Conservation (phyloP, 2,113 vertebrate genomes). For the Mormyrus lacerda region DNA sequence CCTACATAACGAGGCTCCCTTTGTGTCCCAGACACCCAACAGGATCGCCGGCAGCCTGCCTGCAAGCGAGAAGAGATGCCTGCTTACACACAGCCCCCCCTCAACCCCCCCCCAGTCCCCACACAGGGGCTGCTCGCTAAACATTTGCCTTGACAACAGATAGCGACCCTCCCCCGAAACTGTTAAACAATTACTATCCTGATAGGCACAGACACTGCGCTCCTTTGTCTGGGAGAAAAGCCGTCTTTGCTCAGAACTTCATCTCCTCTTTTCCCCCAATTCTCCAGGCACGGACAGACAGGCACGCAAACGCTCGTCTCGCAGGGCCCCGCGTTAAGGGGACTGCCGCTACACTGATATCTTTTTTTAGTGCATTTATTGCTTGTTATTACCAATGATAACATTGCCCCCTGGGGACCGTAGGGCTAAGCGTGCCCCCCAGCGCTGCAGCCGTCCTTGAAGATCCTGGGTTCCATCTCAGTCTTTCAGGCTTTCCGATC, state of each 20-base stretch:
- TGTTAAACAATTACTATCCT: slow-evolving; percentile 67
- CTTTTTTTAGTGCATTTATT: slow-evolving; percentile 57
- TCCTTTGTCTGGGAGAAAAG: slow-evolving; percentile 28
- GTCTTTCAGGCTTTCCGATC: slow-evolving; percentile 23
- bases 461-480: slow-evolving; percentile 39
- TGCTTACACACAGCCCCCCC: slow-evolving; percentile 63
- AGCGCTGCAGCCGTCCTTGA: slow-evolving; percentile 54
- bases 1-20: slow-evolving; percentile 84
- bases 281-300: slow-evolving; percentile 26
- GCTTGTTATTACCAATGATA: slow-evolving; percentile 67
- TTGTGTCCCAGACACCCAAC: slow-evolving; percentile 88
- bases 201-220: slow-evolving; percentile 57
- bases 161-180: slow-evolving; percentile 62
- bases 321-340: slow-evolving; percentile 32
- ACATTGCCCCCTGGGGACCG: slow-evolving; percentile 62
- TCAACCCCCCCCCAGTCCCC: slow-evolving; percentile 62
- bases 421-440: slow-evolving; percentile 62
- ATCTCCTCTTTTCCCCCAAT: slow-evolving; percentile 22
- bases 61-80: slow-evolving; percentile 65
- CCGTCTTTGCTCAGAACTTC: slow-evolving; percentile 40
- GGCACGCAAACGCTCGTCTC: slow-evolving; percentile 28
- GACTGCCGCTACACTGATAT: slow-evolving; percentile 35
- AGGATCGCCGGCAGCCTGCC: slow-evolving; percentile 72
- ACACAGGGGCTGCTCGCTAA: slow-evolving; percentile 70
- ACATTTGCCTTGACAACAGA: slow-evolving; percentile 81